Evolutionary conservation across 2,113 vertebrate species (phyloP).

Genomic region (Setophaga petechia): DNA sequence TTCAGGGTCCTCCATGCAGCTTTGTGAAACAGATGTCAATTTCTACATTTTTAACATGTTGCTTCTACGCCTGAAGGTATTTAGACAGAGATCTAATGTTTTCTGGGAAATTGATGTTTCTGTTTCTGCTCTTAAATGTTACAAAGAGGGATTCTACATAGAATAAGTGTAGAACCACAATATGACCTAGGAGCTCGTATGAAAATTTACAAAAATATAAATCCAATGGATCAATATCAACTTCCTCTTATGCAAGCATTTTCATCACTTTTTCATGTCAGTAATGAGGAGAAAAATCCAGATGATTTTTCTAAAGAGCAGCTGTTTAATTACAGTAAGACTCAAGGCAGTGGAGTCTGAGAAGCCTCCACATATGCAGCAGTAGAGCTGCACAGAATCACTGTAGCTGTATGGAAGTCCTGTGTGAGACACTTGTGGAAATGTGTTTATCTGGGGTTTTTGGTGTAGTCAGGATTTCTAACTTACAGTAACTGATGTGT

Average conservation of each 20-base stretch:
- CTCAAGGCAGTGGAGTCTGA: not conserved
- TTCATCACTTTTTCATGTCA: not conserved
- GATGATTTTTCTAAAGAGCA: not conserved
- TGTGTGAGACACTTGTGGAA: not conserved
- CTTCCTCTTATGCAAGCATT: not conserved
- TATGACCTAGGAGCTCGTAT: not conserved
- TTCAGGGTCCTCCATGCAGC: not conserved
- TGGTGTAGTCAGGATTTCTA: not conserved
- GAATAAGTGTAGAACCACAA: not conserved
- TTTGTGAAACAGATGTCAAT: not conserved
- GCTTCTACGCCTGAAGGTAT: not conserved
- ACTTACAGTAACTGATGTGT: not conserved
- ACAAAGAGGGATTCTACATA: not conserved
- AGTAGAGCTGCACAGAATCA: not conserved
- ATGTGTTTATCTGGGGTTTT: not conserved
- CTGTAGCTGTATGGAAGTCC: not conserved
- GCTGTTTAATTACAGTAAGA: not conserved
- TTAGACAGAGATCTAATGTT: not conserved
- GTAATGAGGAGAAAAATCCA: not conserved
- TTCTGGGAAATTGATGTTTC: slow-evolving; percentile 6
- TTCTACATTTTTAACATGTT: not conserved
- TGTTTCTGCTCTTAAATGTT: slow-evolving; percentile 10
- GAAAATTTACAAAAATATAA: not conserved
- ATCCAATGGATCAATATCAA: not conserved
- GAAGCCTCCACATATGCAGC: not conserved